Evolutionary conservation across 2,888 invertebrate genomes (phyloP), one percentile per base, ranked within the genome.

Genomic region (Siphlonurus alternatus): DNA sequence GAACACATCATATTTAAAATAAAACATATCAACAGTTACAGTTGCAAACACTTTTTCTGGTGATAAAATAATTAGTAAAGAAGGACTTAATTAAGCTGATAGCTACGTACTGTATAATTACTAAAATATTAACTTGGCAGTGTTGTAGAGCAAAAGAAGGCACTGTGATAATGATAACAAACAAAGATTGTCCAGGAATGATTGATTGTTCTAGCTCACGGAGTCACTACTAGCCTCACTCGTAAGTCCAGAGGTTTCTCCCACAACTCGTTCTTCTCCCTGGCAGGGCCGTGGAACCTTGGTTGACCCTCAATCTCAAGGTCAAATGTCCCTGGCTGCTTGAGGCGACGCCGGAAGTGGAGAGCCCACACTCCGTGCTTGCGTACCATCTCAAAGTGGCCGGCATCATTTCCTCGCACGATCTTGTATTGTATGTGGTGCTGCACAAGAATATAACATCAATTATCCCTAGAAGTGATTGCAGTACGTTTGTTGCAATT

Each of bases 311-410:
- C 77, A n/a, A 84, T 80, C 61, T 81, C 76, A 65, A 84, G 70
- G 59, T 80, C 76, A 72, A 82, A 84, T 7, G 76, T 75, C 1
- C 77, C 80, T 1, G 81, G 77, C 54, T 75, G 73, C 69, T 80
- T 79, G 53, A 83, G 73, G 66, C 82, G 77, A 67, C 78, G 76
- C 63, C 76, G 77, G 74, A 84, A 84, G 69, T 83, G 83, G 22
- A 84, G 72, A 1, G 80, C 80, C 80, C 81, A 83, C 2, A 83
- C 76, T 2, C 80, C 82, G 69, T 79, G 77, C 67, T 79, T 80
- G 67, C 79, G 77, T 7, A 79, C 74, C 70, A 84, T 74, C 67
- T 83, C 81, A 70, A 84, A 82, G 66, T 79, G 77, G 60, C 78
- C 78, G 24, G 75, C 72, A 68, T 82, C 80, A 72, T 84, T 83